phyloP scores from a whole-genome alignment of 92 coral and sea anemone genomes.

The Zoanthus sansibaricus region DNA sequence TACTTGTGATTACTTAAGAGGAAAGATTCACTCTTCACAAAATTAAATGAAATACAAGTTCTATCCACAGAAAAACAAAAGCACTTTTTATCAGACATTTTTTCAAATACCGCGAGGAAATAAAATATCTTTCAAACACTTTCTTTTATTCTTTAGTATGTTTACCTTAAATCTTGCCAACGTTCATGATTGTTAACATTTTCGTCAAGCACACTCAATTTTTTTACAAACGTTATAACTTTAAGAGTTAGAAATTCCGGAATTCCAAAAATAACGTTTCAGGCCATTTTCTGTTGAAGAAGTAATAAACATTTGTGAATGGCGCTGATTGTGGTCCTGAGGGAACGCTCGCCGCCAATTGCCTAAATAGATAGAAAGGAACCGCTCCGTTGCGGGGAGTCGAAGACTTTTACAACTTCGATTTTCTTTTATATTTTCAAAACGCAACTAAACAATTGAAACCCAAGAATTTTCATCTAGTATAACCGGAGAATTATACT shows the following conservation, averaged over 20 bases:
- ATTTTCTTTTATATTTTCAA: conserved; percentile 20
- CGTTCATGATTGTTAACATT: conserved; percentile 30
- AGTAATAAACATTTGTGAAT: conserved; percentile 26
- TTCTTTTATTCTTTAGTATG: conserved; percentile 6
- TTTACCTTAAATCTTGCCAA: conserved; percentile 30
- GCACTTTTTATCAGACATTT: conserved; percentile 15
- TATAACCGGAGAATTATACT: conserved; percentile 24
- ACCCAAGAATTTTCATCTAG: conserved; percentile 26
- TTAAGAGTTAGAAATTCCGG: conserved; percentile 3
- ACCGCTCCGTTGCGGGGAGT: conserved; percentile 48
- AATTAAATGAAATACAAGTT: not conserved
- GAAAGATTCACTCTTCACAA: conserved; percentile 7
- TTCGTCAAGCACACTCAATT: conserved; percentile 26
- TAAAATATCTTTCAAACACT: conserved; percentile 14
- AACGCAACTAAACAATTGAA: conserved; percentile 71
- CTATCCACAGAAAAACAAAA: not conserved
- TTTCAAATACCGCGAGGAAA: conserved; percentile 11
- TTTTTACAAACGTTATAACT: conserved; percentile 30
- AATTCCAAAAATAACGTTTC: conserved; percentile 2
- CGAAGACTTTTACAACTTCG: not conserved
- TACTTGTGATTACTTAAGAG: conserved; percentile 9
- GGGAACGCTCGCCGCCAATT: conserved; percentile 34
- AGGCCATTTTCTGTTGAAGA: conserved; percentile 16
- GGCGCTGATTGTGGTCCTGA: not conserved
- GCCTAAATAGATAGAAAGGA: conserved; percentile 36